These are phyloP conservation scores for Agriotes lineatus DNA, from an alignment of 2,888 invertebrate species.

Conservation along the genomic window DNA sequence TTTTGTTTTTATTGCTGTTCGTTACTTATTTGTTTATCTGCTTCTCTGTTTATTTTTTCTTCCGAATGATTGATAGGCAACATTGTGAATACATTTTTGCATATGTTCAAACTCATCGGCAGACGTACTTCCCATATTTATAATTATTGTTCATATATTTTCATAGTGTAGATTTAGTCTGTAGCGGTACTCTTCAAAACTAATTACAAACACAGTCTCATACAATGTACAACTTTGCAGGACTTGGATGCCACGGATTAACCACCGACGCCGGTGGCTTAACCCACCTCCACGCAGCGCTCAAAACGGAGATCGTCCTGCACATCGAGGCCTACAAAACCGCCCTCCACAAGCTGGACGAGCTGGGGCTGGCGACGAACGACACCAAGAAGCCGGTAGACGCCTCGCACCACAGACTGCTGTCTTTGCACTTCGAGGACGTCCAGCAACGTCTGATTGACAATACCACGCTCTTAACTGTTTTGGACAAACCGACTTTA, in stretches of 20 bases:
- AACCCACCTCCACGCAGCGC: constrained; percentile 84
- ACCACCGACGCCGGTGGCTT: constrained; percentile 75
- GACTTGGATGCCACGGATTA: constrained; percentile 88
- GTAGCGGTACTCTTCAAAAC: too few relatives aligned
- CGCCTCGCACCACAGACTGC: constrained; percentile 89
- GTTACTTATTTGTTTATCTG: too few relatives aligned
- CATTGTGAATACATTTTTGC: too few relatives aligned
- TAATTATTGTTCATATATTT: too few relatives aligned
- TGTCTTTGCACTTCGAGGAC: constrained; percentile 86
- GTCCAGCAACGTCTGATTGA: constrained; percentile 92
- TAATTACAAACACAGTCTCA: too few relatives aligned
- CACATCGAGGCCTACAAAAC: constrained; percentile 89
- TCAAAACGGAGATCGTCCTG: constrained; percentile 85
- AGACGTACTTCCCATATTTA: too few relatives aligned
- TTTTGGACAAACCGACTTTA: constrained; percentile 84
- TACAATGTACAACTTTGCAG: constrained; percentile 58
- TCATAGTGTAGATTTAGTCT: too few relatives aligned
- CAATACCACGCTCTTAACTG: constrained; percentile 89
- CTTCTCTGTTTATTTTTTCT: too few relatives aligned
- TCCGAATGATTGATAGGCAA: too few relatives aligned
- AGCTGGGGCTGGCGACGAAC: constrained; percentile 72
- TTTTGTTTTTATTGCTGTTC: too few relatives aligned
- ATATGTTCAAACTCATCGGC: too few relatives aligned
- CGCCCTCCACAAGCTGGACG: constrained; percentile 88
- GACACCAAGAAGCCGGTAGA: constrained; percentile 75